Evolutionary conservation across 2,888 invertebrate species (phyloP).

Genomic region (Ommatoiulus sabulosus): DNA sequence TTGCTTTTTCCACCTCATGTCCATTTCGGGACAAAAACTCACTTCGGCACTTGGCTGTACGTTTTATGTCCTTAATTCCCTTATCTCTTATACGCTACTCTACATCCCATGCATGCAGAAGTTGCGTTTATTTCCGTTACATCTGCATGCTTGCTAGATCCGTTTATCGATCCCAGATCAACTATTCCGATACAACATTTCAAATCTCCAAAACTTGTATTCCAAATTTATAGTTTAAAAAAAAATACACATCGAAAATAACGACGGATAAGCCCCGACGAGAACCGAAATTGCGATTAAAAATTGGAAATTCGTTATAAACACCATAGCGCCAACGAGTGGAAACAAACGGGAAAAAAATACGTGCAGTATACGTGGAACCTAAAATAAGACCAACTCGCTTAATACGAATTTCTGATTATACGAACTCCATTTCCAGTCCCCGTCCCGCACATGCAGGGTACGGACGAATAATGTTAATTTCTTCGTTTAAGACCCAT

Average conservation of each 20-base stretch:
- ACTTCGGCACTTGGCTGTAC: background rate
- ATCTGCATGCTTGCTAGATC: background rate
- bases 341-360: too few species aligned
- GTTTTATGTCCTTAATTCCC: background rate
- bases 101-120: background rate
- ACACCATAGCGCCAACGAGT: too few species aligned
- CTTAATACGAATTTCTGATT: too few species aligned
- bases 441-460: too few species aligned
- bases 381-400: too few species aligned
- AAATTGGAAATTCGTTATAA: too few species aligned
- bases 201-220: background rate
- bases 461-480: too few species aligned
- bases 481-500: too few species aligned
- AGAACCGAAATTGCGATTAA: too few species aligned
- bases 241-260: background rate
- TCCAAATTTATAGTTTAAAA: background rate
- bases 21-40: background rate
- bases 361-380: too few species aligned
- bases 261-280: background rate
- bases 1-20: background rate
- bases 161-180: background rate
- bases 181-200: background rate
- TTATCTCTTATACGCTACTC: background rate
- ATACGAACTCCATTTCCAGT: too few species aligned
- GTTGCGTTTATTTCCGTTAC: background rate